Percentiles rank a stretch among this genome's conserved stretches.
Conservation (phyloP, 2,113 vertebrate species). For the Tragelaphus scriptus region DNA sequence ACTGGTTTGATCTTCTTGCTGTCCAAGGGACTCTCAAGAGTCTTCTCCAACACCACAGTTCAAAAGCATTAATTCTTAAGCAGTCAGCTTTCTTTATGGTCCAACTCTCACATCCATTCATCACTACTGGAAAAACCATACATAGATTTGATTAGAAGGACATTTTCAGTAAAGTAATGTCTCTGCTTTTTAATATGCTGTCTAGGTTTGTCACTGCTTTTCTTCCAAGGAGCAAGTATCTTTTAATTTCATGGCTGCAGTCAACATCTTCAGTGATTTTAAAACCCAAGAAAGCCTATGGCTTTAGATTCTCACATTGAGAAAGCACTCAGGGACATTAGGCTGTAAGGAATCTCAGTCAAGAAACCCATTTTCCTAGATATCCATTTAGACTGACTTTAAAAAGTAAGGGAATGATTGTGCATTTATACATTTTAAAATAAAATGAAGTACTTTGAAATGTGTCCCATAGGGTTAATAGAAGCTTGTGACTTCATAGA, state of each 20-base stretch:
- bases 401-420: neutral
- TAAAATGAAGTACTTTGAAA: neutral
- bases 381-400: neutral
- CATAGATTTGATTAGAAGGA: neutral
- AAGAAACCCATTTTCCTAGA: neutral
- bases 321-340: neutral
- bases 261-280: neutral
- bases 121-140: neutral
- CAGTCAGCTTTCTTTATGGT: neutral
- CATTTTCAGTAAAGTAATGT: neutral
- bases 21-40: neutral
- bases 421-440: neutral
- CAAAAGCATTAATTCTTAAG: neutral
- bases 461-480: neutral
- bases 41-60: neutral
- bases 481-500: neutral
- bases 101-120: neutral
- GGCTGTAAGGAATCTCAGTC: neutral
- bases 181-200: neutral
- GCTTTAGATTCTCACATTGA: neutral
- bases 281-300: neutral
- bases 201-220: neutral
- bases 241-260: neutral
- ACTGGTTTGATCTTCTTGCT: neutral
- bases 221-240: neutral